Conservation (phyloP, 2,113 vertebrate genomes). For the Podilymbus podiceps region DNA sequence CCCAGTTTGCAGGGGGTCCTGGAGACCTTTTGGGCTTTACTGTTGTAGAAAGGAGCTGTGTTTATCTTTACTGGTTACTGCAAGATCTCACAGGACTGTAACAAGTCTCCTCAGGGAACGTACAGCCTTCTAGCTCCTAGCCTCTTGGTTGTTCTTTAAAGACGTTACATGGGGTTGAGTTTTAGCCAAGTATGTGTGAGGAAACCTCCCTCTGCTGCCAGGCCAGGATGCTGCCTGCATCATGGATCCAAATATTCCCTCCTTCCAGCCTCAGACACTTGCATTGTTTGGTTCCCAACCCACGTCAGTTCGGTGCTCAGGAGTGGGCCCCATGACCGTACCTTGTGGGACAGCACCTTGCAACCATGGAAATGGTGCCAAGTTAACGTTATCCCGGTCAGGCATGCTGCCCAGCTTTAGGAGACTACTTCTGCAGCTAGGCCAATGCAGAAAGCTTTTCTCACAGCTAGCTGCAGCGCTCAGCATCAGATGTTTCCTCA, state of each 20-base stretch:
- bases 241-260: background rate
- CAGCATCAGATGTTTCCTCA: conserved; percentile 7
- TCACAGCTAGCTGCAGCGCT: background rate
- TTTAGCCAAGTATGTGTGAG: conserved; percentile 48
- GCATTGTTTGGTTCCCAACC: background rate
- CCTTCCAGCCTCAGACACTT: background rate
- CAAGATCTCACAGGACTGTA: background rate
- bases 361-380: background rate
- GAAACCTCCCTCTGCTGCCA: conserved; percentile 49
- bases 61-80: background rate
- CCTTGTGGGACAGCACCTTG: background rate
- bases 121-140: background rate
- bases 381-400: background rate
- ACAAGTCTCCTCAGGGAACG: background rate
- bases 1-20: background rate
- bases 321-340: background rate
- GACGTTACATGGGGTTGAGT: conserved; percentile 19
- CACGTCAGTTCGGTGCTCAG: background rate
- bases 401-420: background rate
- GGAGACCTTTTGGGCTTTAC: background rate
- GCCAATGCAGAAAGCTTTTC: background rate
- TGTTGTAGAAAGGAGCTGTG: background rate
- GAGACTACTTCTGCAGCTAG: background rate
- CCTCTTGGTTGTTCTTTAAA: conserved; percentile 21
- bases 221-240: conserved; percentile 41